phyloP scores from a whole-genome alignment of 2,113 vertebrate genomes.

The Hiodon tergisus region DNA sequence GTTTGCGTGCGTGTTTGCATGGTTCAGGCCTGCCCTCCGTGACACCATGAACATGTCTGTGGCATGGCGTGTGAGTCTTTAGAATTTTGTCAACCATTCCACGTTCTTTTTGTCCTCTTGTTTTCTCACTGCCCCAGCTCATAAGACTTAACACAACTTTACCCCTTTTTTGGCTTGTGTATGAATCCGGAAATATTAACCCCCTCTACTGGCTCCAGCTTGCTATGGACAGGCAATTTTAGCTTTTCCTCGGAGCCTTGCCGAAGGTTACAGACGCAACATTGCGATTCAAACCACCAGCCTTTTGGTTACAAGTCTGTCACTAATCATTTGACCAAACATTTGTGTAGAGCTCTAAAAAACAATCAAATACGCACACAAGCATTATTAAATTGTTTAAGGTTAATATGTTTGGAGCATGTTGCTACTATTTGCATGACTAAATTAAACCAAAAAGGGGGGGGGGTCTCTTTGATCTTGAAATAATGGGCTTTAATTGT shows the following conservation, averaged over 20 bases:
- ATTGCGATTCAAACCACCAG: no score
- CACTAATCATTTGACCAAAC: no score
- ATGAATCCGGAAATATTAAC: no score
- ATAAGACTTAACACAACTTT: background rate
- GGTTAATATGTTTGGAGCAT: background rate
- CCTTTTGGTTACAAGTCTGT: no score
- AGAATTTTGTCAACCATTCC: background rate
- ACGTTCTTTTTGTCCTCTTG: constrained; percentile 8
- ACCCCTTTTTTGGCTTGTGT: background rate
- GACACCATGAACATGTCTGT: constrained; percentile 7
- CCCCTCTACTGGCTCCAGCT: background rate
- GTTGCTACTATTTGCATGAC: background rate
- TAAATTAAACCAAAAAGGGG: background rate
- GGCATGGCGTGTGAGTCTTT: background rate
- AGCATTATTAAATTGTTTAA: no score
- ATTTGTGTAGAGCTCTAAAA: no score
- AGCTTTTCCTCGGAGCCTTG: no score
- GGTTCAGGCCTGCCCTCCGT: background rate
- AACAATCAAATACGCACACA: no score
- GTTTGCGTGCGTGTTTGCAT: background rate
- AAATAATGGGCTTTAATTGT: background rate
- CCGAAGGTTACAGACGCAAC: no score
- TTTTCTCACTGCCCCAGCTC: background rate
- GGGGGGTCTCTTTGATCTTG: background rate
- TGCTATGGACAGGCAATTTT: background rate